Base-by-base conservation (phyloP, 2,888 invertebrate genomes). In the Hermaeophaga mercurialis region DNA sequence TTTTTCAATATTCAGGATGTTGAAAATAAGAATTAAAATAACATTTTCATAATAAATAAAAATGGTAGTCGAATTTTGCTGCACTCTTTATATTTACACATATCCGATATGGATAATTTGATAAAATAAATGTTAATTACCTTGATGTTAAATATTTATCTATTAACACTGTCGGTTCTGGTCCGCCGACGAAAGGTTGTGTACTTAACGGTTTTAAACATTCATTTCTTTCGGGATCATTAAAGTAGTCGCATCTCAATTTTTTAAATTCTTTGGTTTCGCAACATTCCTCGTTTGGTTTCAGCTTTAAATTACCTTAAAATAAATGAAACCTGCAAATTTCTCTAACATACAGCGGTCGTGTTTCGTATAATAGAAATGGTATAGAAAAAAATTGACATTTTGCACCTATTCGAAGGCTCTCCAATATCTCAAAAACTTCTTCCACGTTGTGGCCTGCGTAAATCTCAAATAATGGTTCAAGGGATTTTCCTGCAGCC, bases 381-480 rank as follows among this genome's bases (percentile, higher is more conserved):
- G n/a, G n/a, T n/a, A n/a, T n/a, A n/a, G n/a, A n/a, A n/a, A n/a
- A n/a, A n/a, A n/a, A n/a, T n/a, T n/a, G n/a, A n/a, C n/a, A n/a
- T n/a, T n/a, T 31, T 31, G n/a, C 53, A 81, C 92, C 98, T 74
- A 99, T 96, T 64, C 97, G 84, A 78, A 87, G 89, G 1, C 82
- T 80, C 78, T 97, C 97, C 2, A 98, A 78, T 33, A 96, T 80
- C 49, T 82, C 78, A 44, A 86, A 84, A 17, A 96, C 86, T 68
- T 91, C 85, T 0, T 79, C 68, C 1, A 84, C 85, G 66, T 91
- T 87, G 70, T 94, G 94, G 74, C 91, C 88, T 36, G 84, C 92
- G 75, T 96, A 98, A 9, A 96, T 85, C 58, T 87, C 82, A 94
- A 94, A 95, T 72, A 94, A 94, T 0, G 97, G 96, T n/a, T 19